Percentiles rank a stretch among this genome's conserved stretches.
phyloP scores from a whole-genome alignment of 2,888 invertebrate genomes.

The Oligia strigilis region DNA sequence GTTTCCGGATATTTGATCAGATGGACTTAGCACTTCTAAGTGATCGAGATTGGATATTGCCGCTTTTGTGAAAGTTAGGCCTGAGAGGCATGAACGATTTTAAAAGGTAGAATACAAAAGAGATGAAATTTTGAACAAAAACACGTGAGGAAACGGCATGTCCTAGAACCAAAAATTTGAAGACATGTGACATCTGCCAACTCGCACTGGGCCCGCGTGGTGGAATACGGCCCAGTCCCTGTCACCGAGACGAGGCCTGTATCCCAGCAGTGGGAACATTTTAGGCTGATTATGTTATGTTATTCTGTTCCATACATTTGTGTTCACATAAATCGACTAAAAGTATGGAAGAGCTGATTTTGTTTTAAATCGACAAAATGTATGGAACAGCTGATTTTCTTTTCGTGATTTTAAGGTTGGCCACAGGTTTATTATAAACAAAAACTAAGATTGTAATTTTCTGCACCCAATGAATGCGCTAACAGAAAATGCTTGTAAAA shows the following conservation, averaged over 20 bases:
- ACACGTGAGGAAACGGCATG: no score
- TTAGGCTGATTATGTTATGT: no score
- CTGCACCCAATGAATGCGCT: neutral
- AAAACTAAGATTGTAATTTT: neutral
- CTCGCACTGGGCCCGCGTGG: no score
- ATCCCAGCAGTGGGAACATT: no score
- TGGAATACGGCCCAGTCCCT: no score
- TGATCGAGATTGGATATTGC: slow-evolving; percentile 43
- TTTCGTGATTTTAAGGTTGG: neutral
- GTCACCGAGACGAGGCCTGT: no score
- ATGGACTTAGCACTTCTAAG: slow-evolving; percentile 45
- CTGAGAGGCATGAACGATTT: neutral
- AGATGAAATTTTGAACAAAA: neutral
- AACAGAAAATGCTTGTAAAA: neutral
- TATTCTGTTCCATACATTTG: neutral
- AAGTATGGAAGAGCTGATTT: neutral
- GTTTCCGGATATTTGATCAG: slow-evolving; percentile 49
- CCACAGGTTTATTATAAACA: neutral
- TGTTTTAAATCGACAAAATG: neutral
- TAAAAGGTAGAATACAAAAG: neutral
- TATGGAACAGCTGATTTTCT: neutral
- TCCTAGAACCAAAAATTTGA: no score
- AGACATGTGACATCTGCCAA: no score
- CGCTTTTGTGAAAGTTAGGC: neutral
- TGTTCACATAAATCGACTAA: neutral